Conservation (phyloP, 2,113 vertebrate genomes). For the Cyrtonyx montezumae region DNA sequence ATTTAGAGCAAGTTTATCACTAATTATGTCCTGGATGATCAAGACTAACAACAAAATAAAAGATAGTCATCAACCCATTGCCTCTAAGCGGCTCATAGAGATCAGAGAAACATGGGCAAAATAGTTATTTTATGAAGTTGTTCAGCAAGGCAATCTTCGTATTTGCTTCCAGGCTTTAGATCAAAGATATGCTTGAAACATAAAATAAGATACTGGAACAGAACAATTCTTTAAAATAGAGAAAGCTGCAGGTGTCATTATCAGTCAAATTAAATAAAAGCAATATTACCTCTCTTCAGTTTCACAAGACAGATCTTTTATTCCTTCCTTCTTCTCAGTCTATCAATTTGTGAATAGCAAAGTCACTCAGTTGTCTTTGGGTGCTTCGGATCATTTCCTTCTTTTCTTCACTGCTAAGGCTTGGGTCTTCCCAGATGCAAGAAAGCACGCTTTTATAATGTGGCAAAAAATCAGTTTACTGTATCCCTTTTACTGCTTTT, state of each 20-base stretch:
- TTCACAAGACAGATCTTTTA: background rate
- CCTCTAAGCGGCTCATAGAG: background rate
- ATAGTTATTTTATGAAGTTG: background rate
- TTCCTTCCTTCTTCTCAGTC: background rate
- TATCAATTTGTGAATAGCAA: background rate
- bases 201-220: background rate
- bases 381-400: background rate
- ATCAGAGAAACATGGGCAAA: background rate
- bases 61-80: background rate
- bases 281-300: background rate
- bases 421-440: background rate
- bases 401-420: background rate
- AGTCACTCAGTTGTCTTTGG: background rate
- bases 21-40: slow-evolving; percentile 23
- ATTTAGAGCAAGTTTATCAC: slow-evolving; percentile 9
- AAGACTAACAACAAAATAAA: slow-evolving; percentile 24
- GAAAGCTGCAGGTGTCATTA: background rate
- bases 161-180: slow-evolving; percentile 22
- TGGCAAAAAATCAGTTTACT: background rate
- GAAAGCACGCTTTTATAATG: background rate
- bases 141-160: background rate
- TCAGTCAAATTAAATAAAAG: background rate
- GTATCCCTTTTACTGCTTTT: background rate
- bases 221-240: background rate
- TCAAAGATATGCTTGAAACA: background rate